Conservation (phyloP, 2,113 vertebrate species). For the Fulmarus glacialis region DNA sequence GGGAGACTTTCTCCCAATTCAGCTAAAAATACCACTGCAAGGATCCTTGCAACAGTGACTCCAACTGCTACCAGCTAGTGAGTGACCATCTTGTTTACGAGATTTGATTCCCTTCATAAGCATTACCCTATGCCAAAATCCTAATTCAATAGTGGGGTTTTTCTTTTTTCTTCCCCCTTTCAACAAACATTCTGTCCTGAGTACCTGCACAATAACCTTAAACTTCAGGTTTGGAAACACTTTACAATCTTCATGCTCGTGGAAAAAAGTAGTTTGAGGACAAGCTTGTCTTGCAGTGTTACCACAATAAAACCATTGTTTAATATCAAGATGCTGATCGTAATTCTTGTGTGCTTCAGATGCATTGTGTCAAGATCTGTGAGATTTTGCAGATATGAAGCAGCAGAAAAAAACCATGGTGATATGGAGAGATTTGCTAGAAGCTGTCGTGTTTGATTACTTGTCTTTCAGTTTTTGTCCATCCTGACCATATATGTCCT, state of each 20-base stretch:
- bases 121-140: not conserved
- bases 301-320: not conserved
- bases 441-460: not conserved
- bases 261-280: not conserved
- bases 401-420: not conserved
- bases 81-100: not conserved
- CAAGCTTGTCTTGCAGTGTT: not conserved
- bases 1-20: not conserved
- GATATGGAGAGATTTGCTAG: accelerated
- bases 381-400: not conserved
- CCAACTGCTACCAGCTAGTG: not conserved
- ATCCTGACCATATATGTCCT: not conserved
- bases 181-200: not conserved
- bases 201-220: not conserved
- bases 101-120: not conserved
- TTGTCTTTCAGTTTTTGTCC: not conserved
- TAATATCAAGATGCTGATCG: not conserved
- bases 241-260: not conserved
- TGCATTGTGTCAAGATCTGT: not conserved
- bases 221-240: not conserved
- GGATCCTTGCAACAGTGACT: not conserved
- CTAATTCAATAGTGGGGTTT: not conserved
- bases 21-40: not conserved
- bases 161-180: not conserved
- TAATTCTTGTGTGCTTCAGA: not conserved